Evolutionary conservation across 2,797 vertebrate genomes (phyloP), one percentile per base, ranked within the genome.

Genomic region (Sciaenops ocellatus): DNA sequence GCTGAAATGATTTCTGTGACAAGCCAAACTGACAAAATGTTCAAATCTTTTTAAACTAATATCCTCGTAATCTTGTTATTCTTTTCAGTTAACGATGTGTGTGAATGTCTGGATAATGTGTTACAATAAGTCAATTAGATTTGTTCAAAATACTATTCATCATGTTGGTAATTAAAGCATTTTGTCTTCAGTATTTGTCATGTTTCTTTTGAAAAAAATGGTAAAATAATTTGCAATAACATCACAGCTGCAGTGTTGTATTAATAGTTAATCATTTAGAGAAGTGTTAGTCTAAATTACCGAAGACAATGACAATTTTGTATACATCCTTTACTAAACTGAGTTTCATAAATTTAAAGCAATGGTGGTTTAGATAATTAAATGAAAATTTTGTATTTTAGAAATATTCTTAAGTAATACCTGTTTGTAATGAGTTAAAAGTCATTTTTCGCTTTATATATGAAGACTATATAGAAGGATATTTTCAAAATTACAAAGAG

Each of bases 401-500:
- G 5, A 63, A 13, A 44, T 59, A 57, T n/a, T 56, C 10, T 46
- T n/a, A 9, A 1, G 55, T 46, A 51, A 44, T 54, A 12, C 46
- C n/a, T 73, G n/a, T 70, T 74, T 75, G 10, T 13, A 28, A 74
- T 73, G 55, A 66, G 54, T 75, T 18, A 61, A 46, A 78, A 79
- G 50, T 74, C n/a, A 69, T 68, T 73, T 47, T 11, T 63, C 16
- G 10, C 60, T 76, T 78, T 64, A 47, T 80, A n/a, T 78, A 71
- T 74, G 52, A 76, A 50, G 52, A 85, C 76, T 87, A 84, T 22
- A 60, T 80, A 76, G 26, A 9, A 9, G 28, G 77, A 80, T 84
- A 84, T 88, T 85, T 85, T 78, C 76, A 79, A 74, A 87, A 87
- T 85, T 52, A 84, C 73, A 88, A 89, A 91, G 86, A 89, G 64